Base-by-base conservation (phyloP, 2,888 invertebrate genomes). In the Orthosia gracilis region DNA sequence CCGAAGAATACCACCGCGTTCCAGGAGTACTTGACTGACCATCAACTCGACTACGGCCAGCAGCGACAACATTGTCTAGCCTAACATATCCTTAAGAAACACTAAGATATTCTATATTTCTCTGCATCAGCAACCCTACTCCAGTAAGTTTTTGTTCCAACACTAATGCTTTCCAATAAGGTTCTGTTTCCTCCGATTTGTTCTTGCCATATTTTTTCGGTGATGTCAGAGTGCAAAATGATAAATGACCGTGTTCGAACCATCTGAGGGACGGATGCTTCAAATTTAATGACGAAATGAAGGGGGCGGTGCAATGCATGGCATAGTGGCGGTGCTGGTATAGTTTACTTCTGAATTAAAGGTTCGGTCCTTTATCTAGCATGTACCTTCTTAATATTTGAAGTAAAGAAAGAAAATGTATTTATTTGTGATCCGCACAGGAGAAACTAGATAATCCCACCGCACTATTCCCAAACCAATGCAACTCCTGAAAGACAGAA, bases 231-330 rank as follows among this genome's bases (percentile, higher is more conserved):
- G 87, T 85, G 84, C 73, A 70, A 88, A 85, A 91, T 92, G 92
- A 92, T 91, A 90, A 92, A 92, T 91, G 91, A 85, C 88, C 89
- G 83, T 88, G 87, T 85, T 87, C 87, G 86, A 85, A 85, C 87
- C 88, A 84, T 80, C 90, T 91, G 91, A 91, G 89, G 88, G 89
- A 86, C 87, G 83, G 86, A 80, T 91, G 91, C 89, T 90, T 87
- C 89, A 87, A 91, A 91, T 92, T 92, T 92, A 91, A 92, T 92
- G 91, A 89, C 91, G 83, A 69, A 78, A 69, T 74, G 54, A 70
- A 68, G 67, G 23, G 18, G 4, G 15, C 5, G 77, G 62, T 59
- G 31, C 54, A 73, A 73, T 59, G 66, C 26, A 73, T 57, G 15
- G 47, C 54, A 62, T 63, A n/a, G 0, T 62, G 40, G 79, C 82